phyloP scores from a whole-genome alignment of 2,113 vertebrate genomes.

The Pitta sordida region DNA sequence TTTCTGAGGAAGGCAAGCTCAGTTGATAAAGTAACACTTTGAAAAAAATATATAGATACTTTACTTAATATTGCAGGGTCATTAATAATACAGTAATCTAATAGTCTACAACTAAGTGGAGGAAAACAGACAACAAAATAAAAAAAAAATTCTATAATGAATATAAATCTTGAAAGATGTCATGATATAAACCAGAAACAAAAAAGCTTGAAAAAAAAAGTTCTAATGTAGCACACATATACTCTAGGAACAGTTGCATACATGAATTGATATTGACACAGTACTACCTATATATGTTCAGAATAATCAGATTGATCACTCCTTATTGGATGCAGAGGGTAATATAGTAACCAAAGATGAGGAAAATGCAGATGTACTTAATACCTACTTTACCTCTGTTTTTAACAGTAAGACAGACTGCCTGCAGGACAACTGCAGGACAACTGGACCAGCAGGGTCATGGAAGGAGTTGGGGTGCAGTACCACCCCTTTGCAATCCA shows the following conservation, averaged over 20 bases:
- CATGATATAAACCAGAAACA: rapidly evolving
- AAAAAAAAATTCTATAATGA: neutral
- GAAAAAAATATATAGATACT: neutral
- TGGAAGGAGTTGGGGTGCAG: too few relatives aligned
- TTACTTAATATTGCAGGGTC: neutral
- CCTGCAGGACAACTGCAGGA: too few relatives aligned
- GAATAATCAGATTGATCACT: neutral
- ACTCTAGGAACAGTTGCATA: neutral
- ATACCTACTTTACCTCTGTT: too few relatives aligned
- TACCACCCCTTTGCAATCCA: too few relatives aligned
- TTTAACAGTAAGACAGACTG: too few relatives aligned
- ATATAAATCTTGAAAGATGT: neutral
- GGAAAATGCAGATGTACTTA: too few relatives aligned
- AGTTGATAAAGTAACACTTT: neutral
- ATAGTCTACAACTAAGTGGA: neutral
- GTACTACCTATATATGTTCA: neutral
- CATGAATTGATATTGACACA: neutral
- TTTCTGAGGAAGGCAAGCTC: neutral
- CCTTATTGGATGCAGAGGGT: too few relatives aligned
- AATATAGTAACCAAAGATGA: too few relatives aligned
- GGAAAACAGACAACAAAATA: neutral
- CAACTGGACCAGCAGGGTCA: too few relatives aligned
- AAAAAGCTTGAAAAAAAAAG: neutral
- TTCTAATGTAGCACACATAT: neutral
- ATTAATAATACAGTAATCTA: neutral